Percentiles rank a stretch among this genome's conserved stretches.
Conservation (phyloP, 2,888 invertebrate species). For the Cosmia trapezina region DNA sequence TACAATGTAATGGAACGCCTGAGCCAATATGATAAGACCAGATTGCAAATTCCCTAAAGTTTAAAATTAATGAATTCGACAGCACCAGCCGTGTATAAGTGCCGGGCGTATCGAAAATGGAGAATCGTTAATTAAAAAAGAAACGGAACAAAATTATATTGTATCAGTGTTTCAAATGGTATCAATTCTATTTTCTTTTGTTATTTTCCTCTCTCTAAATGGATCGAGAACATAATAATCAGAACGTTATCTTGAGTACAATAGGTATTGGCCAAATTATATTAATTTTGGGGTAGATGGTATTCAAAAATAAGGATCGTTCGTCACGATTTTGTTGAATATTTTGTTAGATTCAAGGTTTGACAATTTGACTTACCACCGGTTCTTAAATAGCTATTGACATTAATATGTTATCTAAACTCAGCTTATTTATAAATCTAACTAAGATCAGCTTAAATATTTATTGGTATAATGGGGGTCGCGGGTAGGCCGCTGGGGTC, state of each 20-base stretch:
- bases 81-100: not conserved
- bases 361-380: not conserved
- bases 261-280: slow-evolving; percentile 5
- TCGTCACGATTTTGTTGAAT: not conserved
- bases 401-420: not conserved
- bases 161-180: slow-evolving; percentile 17
- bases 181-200: slow-evolving; percentile 8
- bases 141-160: slow-evolving; percentile 2
- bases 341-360: slow-evolving; percentile 2
- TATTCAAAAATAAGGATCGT: slow-evolving; percentile 4
- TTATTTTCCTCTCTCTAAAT: slow-evolving; percentile 30
- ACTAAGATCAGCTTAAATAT: not conserved
- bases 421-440: not conserved
- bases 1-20: slow-evolving; percentile 1
- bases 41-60: slow-evolving; percentile 17
- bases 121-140: slow-evolving; percentile 21
- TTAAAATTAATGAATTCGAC: slow-evolving; percentile 18
- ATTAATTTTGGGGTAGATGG: slow-evolving; percentile 24
- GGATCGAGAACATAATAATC: slow-evolving; percentile 19
- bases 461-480: too few relatives aligned
- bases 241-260: slow-evolving; percentile 23
- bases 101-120: not conserved
- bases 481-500: too few relatives aligned
- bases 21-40: slow-evolving; percentile 10
- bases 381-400: not conserved